Percentiles rank a stretch among this genome's conserved stretches.
Evolutionary conservation across 2,888 invertebrate genomes (phyloP).

Genomic region (Scaptomyza caliginosa): DNA sequence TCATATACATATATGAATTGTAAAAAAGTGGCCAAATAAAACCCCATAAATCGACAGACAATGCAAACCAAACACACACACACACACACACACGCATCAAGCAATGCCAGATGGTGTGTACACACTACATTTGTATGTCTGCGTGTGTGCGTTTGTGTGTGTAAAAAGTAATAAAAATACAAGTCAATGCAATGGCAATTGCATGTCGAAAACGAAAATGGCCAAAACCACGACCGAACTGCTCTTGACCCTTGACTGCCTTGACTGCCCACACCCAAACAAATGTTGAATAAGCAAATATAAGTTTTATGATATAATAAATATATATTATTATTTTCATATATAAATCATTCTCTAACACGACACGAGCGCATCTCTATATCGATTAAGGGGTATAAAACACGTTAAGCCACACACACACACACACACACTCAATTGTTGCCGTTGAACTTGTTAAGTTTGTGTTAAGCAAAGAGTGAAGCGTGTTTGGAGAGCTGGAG

Average conservation of each 20-base stretch:
- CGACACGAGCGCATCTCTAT: neutral
- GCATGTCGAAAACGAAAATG: conserved; percentile 57
- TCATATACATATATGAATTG: conserved; percentile 40
- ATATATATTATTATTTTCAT: no score
- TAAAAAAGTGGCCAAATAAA: conserved; percentile 75
- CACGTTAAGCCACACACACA: conserved; percentile 9
- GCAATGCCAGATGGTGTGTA: conserved; percentile 18
- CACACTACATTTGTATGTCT: neutral
- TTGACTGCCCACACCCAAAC: no score
- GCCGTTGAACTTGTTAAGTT: conserved; percentile 11
- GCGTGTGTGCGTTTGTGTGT: conserved; percentile 7
- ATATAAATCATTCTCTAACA: no score
- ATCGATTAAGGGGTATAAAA: neutral
- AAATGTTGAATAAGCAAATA: no score
- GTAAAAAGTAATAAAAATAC: conserved; percentile 52
- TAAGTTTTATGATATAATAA: no score
- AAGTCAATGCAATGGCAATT: conserved; percentile 57
- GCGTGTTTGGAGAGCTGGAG: conserved; percentile 6
- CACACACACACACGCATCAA: conserved; percentile 10
- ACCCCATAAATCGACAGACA: conserved; percentile 76
- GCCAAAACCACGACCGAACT: conserved; percentile 17
- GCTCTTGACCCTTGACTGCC: conserved; percentile 4
- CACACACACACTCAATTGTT: conserved; percentile 29
- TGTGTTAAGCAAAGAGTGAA: conserved; percentile 3
- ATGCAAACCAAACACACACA: conserved; percentile 48